phyloP scores from a whole-genome alignment of 2,797 vertebrate genomes.

The Myotis findleyi region DNA sequence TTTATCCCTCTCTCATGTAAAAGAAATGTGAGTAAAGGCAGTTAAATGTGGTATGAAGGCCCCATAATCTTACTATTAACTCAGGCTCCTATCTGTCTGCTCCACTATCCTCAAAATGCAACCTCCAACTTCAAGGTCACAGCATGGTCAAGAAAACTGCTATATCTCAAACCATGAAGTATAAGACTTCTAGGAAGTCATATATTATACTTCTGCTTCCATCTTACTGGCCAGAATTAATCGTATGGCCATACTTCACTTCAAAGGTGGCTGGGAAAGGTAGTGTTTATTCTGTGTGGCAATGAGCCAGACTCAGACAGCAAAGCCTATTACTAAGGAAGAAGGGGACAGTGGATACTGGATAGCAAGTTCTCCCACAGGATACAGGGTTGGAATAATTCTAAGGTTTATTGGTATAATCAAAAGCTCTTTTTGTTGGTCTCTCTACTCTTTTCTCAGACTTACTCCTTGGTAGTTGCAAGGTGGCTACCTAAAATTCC shows the following conservation, averaged over 20 bases:
- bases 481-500: neutral
- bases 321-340: neutral
- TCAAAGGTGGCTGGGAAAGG: neutral
- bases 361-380: neutral
- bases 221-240: neutral
- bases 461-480: neutral
- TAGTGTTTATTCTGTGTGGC: neutral
- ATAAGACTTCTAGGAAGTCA: neutral
- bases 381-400: neutral
- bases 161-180: neutral
- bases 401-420: neutral
- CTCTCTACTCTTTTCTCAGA: neutral
- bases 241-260: neutral
- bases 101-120: neutral
- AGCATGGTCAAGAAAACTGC: neutral
- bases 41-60: neutral
- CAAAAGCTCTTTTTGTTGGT: neutral
- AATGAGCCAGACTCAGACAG: neutral
- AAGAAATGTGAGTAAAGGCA: neutral
- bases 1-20: neutral
- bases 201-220: neutral
- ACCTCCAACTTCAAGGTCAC: neutral
- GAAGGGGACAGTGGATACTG: neutral
- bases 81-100: neutral
- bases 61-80: neutral